Evolutionary conservation across 2,113 vertebrate genomes (phyloP), one percentile per base, ranked within the genome.

Genomic region (Pelecanus crispus): DNA sequence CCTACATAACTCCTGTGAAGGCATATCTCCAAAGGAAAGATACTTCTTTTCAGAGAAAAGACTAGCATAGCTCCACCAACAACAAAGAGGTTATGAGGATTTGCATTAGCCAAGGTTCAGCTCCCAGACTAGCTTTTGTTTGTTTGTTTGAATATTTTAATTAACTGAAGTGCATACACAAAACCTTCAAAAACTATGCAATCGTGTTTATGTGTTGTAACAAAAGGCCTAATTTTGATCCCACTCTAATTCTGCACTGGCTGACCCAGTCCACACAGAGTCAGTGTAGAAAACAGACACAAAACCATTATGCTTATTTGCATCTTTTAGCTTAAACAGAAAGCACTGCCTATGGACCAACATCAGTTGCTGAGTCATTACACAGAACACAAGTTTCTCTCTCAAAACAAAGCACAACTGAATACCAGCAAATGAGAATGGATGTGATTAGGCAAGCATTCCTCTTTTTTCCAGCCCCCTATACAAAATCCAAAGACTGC

Each of bases 131-230:
- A 34, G 7, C 36, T 82, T 50, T 55, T 59, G 15, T 84, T 93
- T 94, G 62, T 90, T 96, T 96, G 68, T 94, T 81, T 81, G 56
- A 78, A 38, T 87, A 89, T 89, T 94, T 92, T 91, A 81, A 82
- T 94, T 95, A 92, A 81, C 38, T 74, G 55, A 93, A 86, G 40
- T 1, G 17, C 16, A 38, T 19, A 95, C 72, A 88, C 68, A 61
- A 90, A 87, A 52, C 45, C 81, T 95, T 89, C 56, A 72, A 85
- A 87, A 68, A 26, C 28, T 44, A 31, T 21, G 31, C 73, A 95
- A 40, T 91, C 40, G 11, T 62, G 52, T 68, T 91, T 91, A 5
- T 52, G 29, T 16, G 20, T 26, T 77, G 49, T 16, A 92, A 96
- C 84, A 93, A 96, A 93, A 94, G 74, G 74, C 42, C 49, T 94